These are phyloP conservation scores for Micronycteris hirsuta DNA, from an alignment of 2,113 vertebrate species.

Conservation along the genomic window DNA sequence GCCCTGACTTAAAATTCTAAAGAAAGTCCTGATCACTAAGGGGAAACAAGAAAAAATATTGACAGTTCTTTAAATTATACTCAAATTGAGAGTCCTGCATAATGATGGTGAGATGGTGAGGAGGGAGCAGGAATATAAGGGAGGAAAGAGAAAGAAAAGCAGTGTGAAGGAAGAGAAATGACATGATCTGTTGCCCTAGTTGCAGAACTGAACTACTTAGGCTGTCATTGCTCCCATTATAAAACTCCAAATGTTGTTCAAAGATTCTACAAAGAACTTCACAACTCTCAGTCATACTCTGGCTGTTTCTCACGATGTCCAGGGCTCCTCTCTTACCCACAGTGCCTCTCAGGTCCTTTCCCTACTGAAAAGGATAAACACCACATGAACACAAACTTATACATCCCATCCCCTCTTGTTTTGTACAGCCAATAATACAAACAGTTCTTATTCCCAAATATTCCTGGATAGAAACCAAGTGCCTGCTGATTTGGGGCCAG, in stretches of 20 bases:
- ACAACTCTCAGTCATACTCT: neutral
- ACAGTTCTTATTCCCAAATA: neutral
- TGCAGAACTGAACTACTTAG: neutral
- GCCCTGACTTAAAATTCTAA: neutral
- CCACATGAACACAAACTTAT: neutral
- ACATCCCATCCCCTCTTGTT: neutral
- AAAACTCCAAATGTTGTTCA: neutral
- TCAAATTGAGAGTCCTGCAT: neutral
- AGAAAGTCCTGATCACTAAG: neutral
- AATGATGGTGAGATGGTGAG: neutral
- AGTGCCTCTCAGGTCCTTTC: neutral
- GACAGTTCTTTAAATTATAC: neutral
- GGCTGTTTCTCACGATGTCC: neutral
- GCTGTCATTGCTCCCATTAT: neutral
- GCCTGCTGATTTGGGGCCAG: neutral
- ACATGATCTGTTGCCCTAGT: neutral
- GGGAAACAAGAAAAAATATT: neutral
- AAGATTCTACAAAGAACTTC: neutral
- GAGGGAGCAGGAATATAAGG: neutral
- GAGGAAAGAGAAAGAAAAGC: neutral
- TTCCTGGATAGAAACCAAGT: neutral
- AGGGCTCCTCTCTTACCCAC: neutral
- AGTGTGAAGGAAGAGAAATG: neutral
- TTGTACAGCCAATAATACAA: neutral
- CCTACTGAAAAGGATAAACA: neutral